Evolutionary conservation across 1,140 invertebrate genomes (phyloP).

Genomic region (Bursaphelenchus mucronatus): DNA sequence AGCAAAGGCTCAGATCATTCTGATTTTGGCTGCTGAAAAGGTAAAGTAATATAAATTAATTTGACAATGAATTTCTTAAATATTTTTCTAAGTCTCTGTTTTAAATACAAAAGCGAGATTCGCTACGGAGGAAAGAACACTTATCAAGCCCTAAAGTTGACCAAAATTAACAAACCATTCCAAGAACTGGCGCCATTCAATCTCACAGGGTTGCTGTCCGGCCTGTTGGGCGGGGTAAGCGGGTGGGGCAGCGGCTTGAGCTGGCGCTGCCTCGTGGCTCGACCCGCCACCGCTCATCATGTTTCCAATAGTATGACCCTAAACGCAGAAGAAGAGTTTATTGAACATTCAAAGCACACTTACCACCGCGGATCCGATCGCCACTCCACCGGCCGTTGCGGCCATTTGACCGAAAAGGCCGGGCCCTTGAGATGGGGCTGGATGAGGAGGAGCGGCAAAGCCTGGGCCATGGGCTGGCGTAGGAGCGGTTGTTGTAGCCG

Average conservation of each 20-base stretch:
- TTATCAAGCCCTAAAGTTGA: slow-evolving; percentile 6
- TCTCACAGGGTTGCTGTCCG: slow-evolving; percentile 34
- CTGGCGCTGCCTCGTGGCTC: slow-evolving; percentile 5
- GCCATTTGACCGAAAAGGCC: slow-evolving; percentile 60
- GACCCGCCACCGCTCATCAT: slow-evolving; percentile 39
- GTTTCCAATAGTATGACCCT: slow-evolving; percentile 45
- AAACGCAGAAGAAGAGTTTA: slow-evolving; percentile 21
- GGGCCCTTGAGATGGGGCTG: slow-evolving; percentile 49
- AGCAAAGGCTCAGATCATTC: slow-evolving; percentile 32
- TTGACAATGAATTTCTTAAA: not conserved
- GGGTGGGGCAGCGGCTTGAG: slow-evolving; percentile 21
- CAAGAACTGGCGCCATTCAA: slow-evolving; percentile 49
- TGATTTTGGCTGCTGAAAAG: slow-evolving; percentile 41
- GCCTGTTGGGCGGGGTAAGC: slow-evolving; percentile 16
- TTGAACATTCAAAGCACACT: not conserved
- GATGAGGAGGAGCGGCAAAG: slow-evolving; percentile 15
- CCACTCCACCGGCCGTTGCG: slow-evolving; percentile 61
- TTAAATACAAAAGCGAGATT: slow-evolving; percentile 1
- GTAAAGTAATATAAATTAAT: not conserved
- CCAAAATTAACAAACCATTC: slow-evolving; percentile 35
- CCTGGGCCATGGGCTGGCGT: slow-evolving; percentile 19
- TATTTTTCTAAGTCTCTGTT: not conserved
- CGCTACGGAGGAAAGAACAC: not conserved
- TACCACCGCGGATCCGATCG: slow-evolving; percentile 59
- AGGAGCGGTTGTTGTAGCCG: slow-evolving; percentile 15